phyloP scores from a whole-genome alignment of 2,797 vertebrate species.

The Okamejei kenojei region DNA sequence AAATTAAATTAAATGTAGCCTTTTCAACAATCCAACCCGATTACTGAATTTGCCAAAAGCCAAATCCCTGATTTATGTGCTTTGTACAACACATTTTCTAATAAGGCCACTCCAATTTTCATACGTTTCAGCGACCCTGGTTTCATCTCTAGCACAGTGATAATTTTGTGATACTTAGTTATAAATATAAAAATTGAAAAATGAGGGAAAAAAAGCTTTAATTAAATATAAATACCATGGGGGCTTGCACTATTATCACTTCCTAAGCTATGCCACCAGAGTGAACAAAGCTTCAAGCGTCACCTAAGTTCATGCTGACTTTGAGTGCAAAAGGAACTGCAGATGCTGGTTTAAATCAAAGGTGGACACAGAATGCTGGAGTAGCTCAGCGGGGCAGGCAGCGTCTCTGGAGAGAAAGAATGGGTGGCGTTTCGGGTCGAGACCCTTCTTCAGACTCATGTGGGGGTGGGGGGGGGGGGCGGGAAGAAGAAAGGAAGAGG shows the following conservation, averaged over 20 bases:
- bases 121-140: not conserved
- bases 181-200: slow-evolving; percentile 61
- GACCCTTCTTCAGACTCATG: too few relatives aligned
- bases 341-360: too few relatives aligned
- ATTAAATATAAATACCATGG: slow-evolving; percentile 50
- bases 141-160: slow-evolving; percentile 30
- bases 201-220: slow-evolving; percentile 54
- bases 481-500: too few relatives aligned
- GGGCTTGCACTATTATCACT: not conserved
- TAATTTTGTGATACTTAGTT: slow-evolving; percentile 50
- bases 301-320: not conserved
- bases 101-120: slow-evolving; percentile 46
- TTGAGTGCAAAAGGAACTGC: too few relatives aligned
- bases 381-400: too few relatives aligned
- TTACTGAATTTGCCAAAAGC: slow-evolving; percentile 44
- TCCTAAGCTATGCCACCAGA: not conserved
- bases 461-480: too few relatives aligned
- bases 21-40: slow-evolving; percentile 49
- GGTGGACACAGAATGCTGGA: too few relatives aligned
- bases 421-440: too few relatives aligned
- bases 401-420: too few relatives aligned
- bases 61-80: slow-evolving; percentile 43
- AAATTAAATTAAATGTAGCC: slow-evolving; percentile 46
- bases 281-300: not conserved
- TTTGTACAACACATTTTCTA: slow-evolving; percentile 46